Percentiles rank a stretch among this genome's conserved stretches.
Conservation (phyloP, 2,888 invertebrate species). For the Chrysopilus asiliformis region DNA sequence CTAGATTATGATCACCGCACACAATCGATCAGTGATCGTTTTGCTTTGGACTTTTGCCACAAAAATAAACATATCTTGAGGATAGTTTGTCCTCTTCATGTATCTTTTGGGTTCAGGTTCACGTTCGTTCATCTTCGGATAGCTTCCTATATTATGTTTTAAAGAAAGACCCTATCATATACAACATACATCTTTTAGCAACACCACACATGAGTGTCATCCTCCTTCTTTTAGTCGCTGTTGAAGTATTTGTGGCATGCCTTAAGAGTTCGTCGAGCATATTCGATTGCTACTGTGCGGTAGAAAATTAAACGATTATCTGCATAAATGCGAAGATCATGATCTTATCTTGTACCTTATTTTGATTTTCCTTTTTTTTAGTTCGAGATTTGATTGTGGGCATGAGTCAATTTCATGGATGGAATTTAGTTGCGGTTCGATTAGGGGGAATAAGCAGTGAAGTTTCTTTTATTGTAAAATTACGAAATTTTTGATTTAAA, state of each 20-base stretch:
- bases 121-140: too few relatives aligned
- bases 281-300: conserved; percentile 5
- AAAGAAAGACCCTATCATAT: too few relatives aligned
- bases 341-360: conserved; percentile 4
- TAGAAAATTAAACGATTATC: conserved; percentile 7
- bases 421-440: background rate
- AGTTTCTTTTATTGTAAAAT: too few relatives aligned
- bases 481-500: too few relatives aligned
- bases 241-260: too few relatives aligned
- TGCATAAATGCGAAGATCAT: conserved; percentile 7
- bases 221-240: too few relatives aligned
- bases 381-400: background rate
- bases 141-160: too few relatives aligned
- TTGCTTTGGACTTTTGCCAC: background rate
- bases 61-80: conserved; percentile 11
- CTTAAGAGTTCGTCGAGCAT: background rate
- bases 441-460: too few relatives aligned
- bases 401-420: background rate
- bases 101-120: too few relatives aligned
- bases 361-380: background rate
- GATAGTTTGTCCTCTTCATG: too few relatives aligned
- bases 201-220: background rate
- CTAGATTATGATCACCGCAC: background rate
- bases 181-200: conserved; percentile 1
- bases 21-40: background rate